Percentiles rank a stretch among this genome's conserved stretches.
Evolutionary conservation across 2,113 vertebrate species (phyloP).

Genomic region (Etheostoma spectabile): DNA sequence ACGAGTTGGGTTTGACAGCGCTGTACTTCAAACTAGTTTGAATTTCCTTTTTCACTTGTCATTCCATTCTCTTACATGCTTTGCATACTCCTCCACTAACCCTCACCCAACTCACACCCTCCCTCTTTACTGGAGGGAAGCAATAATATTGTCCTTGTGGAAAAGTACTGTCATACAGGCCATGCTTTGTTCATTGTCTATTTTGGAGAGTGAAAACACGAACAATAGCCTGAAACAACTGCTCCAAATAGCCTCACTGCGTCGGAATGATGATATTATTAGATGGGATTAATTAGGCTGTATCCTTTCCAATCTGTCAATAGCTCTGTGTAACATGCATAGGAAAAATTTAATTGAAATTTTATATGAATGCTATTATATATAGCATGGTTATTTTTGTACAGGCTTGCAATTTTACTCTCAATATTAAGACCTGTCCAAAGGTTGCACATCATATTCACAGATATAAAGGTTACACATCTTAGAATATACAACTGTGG

Average conservation of each 20-base stretch:
- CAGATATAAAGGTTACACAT: background rate
- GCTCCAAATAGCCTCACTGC: slow-evolving; percentile 24
- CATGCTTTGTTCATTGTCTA: slow-evolving; percentile 83
- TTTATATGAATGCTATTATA: background rate
- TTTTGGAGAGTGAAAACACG: slow-evolving; percentile 55
- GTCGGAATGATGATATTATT: slow-evolving; percentile 36
- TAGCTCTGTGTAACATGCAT: background rate
- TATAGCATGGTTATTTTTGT: background rate
- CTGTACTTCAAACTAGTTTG: background rate
- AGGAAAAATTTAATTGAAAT: background rate
- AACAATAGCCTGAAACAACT: slow-evolving; percentile 57
- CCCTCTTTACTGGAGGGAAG: slow-evolving; percentile 64
- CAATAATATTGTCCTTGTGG: slow-evolving; percentile 80
- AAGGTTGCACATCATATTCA: background rate
- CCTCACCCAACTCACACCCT: slow-evolving; percentile 18
- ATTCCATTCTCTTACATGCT: slow-evolving; percentile 17
- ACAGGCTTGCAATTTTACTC: background rate
- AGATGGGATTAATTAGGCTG: slow-evolving; percentile 2
- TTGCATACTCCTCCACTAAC: slow-evolving; percentile 14
- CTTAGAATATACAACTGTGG: background rate
- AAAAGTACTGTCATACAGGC: slow-evolving; percentile 83
- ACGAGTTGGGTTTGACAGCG: background rate
- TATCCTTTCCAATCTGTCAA: background rate
- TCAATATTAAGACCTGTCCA: background rate
- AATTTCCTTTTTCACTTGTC: slow-evolving; percentile 9